Evolutionary conservation across 2,797 vertebrate species (phyloP).

Genomic region (Liasis olivaceus): DNA sequence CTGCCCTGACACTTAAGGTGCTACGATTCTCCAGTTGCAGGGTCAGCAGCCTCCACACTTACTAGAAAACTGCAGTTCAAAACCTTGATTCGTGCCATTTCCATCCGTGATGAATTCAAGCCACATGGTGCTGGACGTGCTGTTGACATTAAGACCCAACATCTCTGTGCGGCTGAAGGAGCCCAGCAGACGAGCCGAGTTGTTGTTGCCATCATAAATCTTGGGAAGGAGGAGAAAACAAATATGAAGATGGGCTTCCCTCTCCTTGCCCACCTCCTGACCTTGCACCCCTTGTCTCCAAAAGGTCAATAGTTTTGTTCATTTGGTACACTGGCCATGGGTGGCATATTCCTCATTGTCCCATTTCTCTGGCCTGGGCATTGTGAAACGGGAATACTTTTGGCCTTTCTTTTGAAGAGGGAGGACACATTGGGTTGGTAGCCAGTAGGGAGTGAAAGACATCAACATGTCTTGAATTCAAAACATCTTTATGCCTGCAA

Average conservation of each 20-base stretch:
- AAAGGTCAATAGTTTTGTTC: background rate
- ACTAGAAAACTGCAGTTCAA: slow-evolving; percentile 96
- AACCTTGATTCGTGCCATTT: slow-evolving; percentile 93
- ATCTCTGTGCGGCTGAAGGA: slow-evolving; percentile 86
- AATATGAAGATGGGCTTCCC: background rate
- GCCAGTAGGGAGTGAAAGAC: background rate
- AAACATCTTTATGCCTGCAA: background rate
- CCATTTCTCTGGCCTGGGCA: background rate
- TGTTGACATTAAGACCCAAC: slow-evolving; percentile 88
- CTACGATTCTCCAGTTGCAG: background rate
- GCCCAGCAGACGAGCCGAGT: slow-evolving; percentile 87
- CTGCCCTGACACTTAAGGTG: background rate
- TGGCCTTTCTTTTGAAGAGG: background rate
- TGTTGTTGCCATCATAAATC: slow-evolving; percentile 95
- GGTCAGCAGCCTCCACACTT: slow-evolving; percentile 66
- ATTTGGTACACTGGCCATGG: background rate
- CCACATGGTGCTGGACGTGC: slow-evolving; percentile 97
- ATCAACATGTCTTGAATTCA: background rate
- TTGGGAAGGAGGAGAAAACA: slow-evolving; percentile 57
- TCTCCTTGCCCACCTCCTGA: background rate
- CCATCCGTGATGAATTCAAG: slow-evolving; percentile 91
- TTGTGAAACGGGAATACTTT: background rate
- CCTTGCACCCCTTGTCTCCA: background rate
- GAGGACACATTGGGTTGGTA: background rate
- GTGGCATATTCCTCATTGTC: background rate